Evolutionary conservation across 2,113 vertebrate genomes (phyloP), one percentile per base, ranked within the genome.

Genomic region (Ctenodactylus gundi): DNA sequence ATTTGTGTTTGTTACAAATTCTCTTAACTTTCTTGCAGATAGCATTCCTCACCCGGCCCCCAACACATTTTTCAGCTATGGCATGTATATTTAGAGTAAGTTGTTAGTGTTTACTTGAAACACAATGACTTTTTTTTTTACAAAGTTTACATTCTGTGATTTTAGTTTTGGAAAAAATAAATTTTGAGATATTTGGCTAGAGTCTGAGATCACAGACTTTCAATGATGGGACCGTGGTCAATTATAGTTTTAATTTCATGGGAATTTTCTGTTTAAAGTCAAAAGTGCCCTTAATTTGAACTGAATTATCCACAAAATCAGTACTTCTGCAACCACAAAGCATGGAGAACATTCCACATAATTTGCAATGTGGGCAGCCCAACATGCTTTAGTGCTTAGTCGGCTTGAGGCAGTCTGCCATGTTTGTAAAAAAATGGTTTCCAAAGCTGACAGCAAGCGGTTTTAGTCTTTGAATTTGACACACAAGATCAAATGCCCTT

Each of bases 361-460:
- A 96, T 97, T 97, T 97, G 93, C 78, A 86, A 46, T 97, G 95
- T 96, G 94, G 94, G 92, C 36, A 93, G 87, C 58, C 93, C 67
- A 55, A 86, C 90, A 83, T 93, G 85, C 62, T 96, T 92, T 88
- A 55, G 46, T 85, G 77, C 92, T 96, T 90, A 82, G 93, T 90
- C 90, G 91, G 92, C 49, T 93, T 85, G 73, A 97, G 93, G 94
- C 94, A 65, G 29, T 70, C 44, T 85, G 87, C 95, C 85, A 57
- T 92, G 49, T 85, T 93, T 93, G 11, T 94, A 77, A 95, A 94
- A 95, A 96, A 89, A 91, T 70, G 80, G 58, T 93, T 91, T 95
- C 90, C 70, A 72, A 95, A 95, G 85, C 76, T 89, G 86, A 94
- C 53, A 80, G 65, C 81, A 88, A 86, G 94, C 91, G 96, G 70